Conservation (phyloP, 2,113 vertebrate genomes). For the Mesitornis unicolor region DNA sequence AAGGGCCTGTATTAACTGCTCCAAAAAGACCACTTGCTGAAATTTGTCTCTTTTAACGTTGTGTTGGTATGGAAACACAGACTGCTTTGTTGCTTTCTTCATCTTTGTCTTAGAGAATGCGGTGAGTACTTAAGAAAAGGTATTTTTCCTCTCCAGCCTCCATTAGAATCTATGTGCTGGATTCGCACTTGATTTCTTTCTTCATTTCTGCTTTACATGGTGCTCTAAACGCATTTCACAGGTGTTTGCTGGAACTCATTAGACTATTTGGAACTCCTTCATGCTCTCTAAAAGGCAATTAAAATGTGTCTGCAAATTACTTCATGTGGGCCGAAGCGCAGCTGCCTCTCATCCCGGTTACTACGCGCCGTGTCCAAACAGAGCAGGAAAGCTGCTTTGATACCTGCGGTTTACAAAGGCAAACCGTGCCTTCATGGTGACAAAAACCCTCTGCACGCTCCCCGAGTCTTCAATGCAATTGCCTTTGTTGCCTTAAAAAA, state of each 20-base stretch:
- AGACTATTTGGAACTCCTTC: conserved; percentile 83
- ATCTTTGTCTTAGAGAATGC: neutral
- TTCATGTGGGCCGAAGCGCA: conserved; percentile 78
- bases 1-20: neutral
- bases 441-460: conserved; percentile 44
- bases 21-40: neutral
- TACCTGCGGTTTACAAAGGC: conserved; percentile 74
- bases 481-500: conserved; percentile 34
- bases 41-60: neutral
- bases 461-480: conserved; percentile 46
- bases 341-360: conserved; percentile 77
- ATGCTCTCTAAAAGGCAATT: conserved; percentile 84
- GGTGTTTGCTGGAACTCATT: conserved; percentile 84
- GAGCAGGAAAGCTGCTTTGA: conserved; percentile 71
- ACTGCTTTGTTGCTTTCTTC: neutral
- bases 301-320: conserved; percentile 84
- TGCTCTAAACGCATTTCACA: conserved; percentile 82
- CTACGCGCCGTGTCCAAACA: conserved; percentile 68
- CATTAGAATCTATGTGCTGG: conserved; percentile 2
- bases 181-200: conserved; percentile 63
- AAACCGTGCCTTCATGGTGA: conserved; percentile 55
- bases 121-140: neutral
- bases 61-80: neutral
- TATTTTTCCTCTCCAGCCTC: neutral
- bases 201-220: conserved; percentile 78